Evolutionary conservation across 2,888 invertebrate species (phyloP), one percentile per base, ranked within the genome.

Genomic region (Pachydiplax longipennis): DNA sequence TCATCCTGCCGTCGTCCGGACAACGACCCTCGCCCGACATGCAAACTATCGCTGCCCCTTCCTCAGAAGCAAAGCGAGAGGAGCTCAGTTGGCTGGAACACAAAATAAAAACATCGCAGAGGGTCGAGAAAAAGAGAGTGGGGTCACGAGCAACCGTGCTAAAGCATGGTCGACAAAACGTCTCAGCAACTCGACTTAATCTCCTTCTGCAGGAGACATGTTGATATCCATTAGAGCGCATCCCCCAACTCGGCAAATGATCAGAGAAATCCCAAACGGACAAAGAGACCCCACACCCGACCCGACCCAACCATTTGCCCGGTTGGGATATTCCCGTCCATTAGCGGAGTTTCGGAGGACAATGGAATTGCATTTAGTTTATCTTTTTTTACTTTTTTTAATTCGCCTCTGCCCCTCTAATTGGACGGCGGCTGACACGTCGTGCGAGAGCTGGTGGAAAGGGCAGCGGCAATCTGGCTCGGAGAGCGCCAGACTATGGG

Each of bases 281-380:
- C 53, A 53, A 53, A 53, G 53, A 53, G 18, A 53, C 37, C 37
- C 37, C 37, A 37, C 2, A 2, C 37, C 37, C 37, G 37, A 37
- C 37, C 37, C 37, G 37, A 37, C 18, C 53, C 10, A 44, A 44
- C 44, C 44, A 44, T 44, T 53, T 53, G 53, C 18, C 18, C 53
- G 18, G 18, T 53, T 25, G 35, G 48, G 82, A 83, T 31, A 53
- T 53, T 31, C 53, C n/a, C 35, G 15, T 53, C 82, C 82, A 87
- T 87, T 87, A 87, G 87, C 10, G 61, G 61, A 87, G 58, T 87
- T 61, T 61, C 31, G 87, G n/a, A 37, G 87, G 37, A 87, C 87
- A 87, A 87, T 87, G 87, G 87, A 65, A 61, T 87, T 65, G 87
- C 87, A 87, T 87, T 87, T 87, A 31, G 61, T 61, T 87, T 87